A percentile compares a stretch with the other conserved stretches of the same genome.
phyloP scores from a whole-genome alignment of 1,140 invertebrate genomes.

The Teleopsis dalmanni region DNA sequence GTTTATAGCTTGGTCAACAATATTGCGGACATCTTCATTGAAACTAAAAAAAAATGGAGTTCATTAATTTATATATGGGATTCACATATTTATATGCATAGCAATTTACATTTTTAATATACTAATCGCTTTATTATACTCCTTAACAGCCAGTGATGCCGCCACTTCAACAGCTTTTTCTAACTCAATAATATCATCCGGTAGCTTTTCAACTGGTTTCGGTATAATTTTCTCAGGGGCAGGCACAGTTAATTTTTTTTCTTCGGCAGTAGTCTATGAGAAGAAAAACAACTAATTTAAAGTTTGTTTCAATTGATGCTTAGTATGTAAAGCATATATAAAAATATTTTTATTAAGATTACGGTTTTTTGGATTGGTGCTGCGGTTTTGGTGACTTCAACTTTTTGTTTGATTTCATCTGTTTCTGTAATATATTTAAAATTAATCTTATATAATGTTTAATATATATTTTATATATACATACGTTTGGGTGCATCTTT shows the following conservation, averaged over 20 bases:
- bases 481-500: slow-evolving; percentile 9
- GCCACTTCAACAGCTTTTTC: slow-evolving; percentile 50
- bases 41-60: slow-evolving; percentile 38
- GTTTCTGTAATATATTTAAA: slow-evolving; percentile 8
- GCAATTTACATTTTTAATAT: slow-evolving; percentile 43
- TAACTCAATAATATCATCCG: slow-evolving; percentile 45
- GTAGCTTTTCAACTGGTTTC: slow-evolving; percentile 19
- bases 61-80: not conserved
- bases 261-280: not conserved
- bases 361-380: slow-evolving; percentile 7
- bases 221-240: slow-evolving; percentile 1
- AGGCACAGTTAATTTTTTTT: not conserved
- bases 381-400: slow-evolving; percentile 6
- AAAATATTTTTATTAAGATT: slow-evolving; percentile 4
- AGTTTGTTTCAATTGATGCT: not conserved
- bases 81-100: not conserved
- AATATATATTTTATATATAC: not conserved
- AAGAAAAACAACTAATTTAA: too few species aligned
- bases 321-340: not conserved
- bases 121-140: slow-evolving; percentile 50
- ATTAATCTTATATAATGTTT: not conserved
- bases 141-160: slow-evolving; percentile 49
- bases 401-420: slow-evolving; percentile 8
- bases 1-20: slow-evolving; percentile 53
- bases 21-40: slow-evolving; percentile 52